Evolutionary conservation across 2,888 invertebrate species (phyloP), one percentile per base, ranked within the genome.

Genomic region (Chesias legatella): DNA sequence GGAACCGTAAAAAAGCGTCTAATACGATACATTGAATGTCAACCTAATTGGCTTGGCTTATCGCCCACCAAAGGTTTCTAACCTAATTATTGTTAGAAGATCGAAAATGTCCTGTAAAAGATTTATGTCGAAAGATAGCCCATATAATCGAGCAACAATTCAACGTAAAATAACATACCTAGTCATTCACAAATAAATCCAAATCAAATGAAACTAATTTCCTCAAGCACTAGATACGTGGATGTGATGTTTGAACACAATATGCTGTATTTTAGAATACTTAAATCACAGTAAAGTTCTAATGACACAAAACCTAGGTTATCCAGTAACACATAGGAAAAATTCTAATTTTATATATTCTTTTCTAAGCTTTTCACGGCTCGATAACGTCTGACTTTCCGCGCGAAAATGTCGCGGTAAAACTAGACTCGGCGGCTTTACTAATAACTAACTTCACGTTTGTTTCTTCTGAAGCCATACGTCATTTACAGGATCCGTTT

Each of bases 401-500:
- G 88, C 88, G 88, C 88, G 88, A 88, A 86, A 88, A 88, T 86
- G 84, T 86, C 86, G 88, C 88, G 88, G 83, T 84, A 82, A 88
- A 83, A 81, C 76, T 76, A 59, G 67, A 64, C 67, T 67, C 69
- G 60, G 63, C 66, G 70, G 69, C 65, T 61, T 61, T 53, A 74
- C 63, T 65, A 67, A 44, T 50, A 41, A 57, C 82, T 78, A 79
- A 72, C 81, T 89, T 89, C 88, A 84, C 56, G 78, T 78, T 82
- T 88, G 79, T 89, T 88, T 88, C 88, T 76, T 78, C 82, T 79
- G 79, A 78, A 80, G 74, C 67, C 58, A 65, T 69, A 73, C 69
- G 81, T 82, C 82, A 83, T 55, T 64, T 56, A 33, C 38, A 36
- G 24, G 29, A 24, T 29, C 28, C 35, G 58, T 56, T 79, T 48